Evolutionary conservation across 1,140 invertebrate genomes (phyloP), one percentile per base, ranked within the genome.

Genomic region (Calephelis virginiensis): DNA sequence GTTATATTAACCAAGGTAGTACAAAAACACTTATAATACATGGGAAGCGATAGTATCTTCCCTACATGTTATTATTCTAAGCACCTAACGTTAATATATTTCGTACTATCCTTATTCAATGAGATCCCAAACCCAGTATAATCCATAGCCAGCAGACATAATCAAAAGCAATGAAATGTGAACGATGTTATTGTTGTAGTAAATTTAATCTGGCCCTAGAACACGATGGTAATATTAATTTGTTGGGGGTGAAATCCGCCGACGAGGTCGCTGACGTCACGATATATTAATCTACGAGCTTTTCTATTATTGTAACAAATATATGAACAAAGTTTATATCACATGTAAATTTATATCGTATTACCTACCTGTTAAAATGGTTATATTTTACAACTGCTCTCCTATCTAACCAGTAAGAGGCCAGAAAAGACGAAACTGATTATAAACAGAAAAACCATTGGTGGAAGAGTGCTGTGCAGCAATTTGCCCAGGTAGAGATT

Each of bases 181-280:
- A 90, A 88, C 86, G 85, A 85, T 83, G 80, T 85, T 90, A 88
- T 86, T 88, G 82, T 86, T 85, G 71, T 80, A 85, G 78, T 81
- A 76, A 77, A 87, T 89, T 87, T 77, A 85, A 85, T 83, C 80
- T 76, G 75, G 75, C 71, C 28, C 75, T 60, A 69, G 61, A 73
- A 70, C 75, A 79, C 79, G 75, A 74, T 76, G 81, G 76, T 80
- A 75, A 86, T 86, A 83, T 85, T 86, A 82, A 83, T 87, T 87
- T 80, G 76, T 82, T 78, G 81, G 78, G 77, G 78, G 69, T 76
- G 74, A 80, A 84, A 85, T 80, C 77, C 78, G 71, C 72, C 75
- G 74, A 73, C 79, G 71, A 79, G 81, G 74, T 82, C 75, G 69
- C 78, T 53, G 63, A 64, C 67, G 73, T 73, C 75, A 81, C 67